Evolutionary conservation across 2,888 invertebrate genomes (phyloP), one percentile per base, ranked within the genome.

Genomic region (Dynastes tityus): DNA sequence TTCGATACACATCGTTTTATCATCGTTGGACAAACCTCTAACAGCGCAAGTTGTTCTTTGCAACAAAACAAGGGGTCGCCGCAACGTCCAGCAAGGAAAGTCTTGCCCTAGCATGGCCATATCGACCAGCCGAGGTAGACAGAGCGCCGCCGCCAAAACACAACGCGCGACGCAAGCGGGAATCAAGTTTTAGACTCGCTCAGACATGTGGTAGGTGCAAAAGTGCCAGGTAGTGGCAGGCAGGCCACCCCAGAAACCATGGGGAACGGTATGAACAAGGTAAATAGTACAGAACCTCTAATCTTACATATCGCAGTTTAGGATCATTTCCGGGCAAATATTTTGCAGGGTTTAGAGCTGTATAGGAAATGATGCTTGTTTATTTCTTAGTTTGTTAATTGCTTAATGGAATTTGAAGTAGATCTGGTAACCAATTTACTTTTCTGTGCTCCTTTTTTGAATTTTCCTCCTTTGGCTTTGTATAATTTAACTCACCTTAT

Each of bases 181-280:
- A 80, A 82, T 79, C 79, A 78, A 76, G 80, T 9, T 55, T 22
- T 58, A 9, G 22, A 63, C 11, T 63, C 67, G 49, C 22, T 82
- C 82, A 84, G 85, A 85, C 86, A 86, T 86, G 86, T 86, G 86
- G 86, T 81, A 80, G 81, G 80, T 70, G 78, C 67, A 53, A 75
- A 70, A 58, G 68, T 76, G 79, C 73, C 67, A 67, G 67, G 67
- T 67, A 67, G 67, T 22, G 67, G 67, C 81, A 78, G 65, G 64
- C 81, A 78, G 80, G 82, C 83, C 80, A 82, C 82, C 83, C 67
- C 83, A 82, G 76, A 83, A 83, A 82, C 83, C 89, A 93, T 96
- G 95, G 96, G 96, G 90, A 95, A 96, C 94, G 96, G 96, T 90
- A 96, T 96, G 96, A 96, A 96, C 90, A 96, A 95, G 95, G 96